Base-by-base conservation (phyloP, 2,888 invertebrate genomes). In the Furcula furcula region DNA sequence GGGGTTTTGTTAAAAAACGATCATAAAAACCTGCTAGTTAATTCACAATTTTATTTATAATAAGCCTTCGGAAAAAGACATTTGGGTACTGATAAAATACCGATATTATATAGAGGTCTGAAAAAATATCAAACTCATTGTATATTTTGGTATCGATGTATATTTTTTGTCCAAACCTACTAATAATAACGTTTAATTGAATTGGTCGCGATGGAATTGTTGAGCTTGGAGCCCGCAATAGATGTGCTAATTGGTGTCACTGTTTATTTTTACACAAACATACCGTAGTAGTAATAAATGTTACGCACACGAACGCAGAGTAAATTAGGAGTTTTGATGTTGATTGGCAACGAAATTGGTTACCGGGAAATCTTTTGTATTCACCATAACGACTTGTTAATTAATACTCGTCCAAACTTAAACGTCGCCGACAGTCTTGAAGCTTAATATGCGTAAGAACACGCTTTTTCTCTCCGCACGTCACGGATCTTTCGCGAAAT, bases 221-320 rank as follows among this genome's bases (percentile, higher is more conserved):
- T 65, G 55, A 34, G 39, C 49, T n/a, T 50, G 54, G 53, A 60
- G 47, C 54, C 39, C 40, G 53, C 52, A 58, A 50, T 36, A 44
- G 47, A 61, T 58, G 62, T 65, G 68, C 58, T 77, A 78, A 79
- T 76, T 75, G 65, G 68, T 71, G 70, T 73, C 68, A 62, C 57
- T 66, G 67, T 75, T 67, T 76, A 73, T 80, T 76, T 77, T 67
- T 60, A 61, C 61, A 55, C 46, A 46, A 54, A 55, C 52, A 49
- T 54, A 40, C 46, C 39, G 50, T 54, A 43, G 30, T 14, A 46
- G 32, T 38, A 29, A 52, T 48, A 41, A 33, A 46, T 29, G 18
- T 40, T 35, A 36, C 28, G 29, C 39, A 12, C 11, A 2, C 28
- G 29, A 38, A 42, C 43, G 16, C 29, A 23, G 15, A 22, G 61